These are phyloP conservation scores for Trinectes maculatus DNA, from an alignment of 2,113 vertebrate genomes.

Conservation along the genomic window DNA sequence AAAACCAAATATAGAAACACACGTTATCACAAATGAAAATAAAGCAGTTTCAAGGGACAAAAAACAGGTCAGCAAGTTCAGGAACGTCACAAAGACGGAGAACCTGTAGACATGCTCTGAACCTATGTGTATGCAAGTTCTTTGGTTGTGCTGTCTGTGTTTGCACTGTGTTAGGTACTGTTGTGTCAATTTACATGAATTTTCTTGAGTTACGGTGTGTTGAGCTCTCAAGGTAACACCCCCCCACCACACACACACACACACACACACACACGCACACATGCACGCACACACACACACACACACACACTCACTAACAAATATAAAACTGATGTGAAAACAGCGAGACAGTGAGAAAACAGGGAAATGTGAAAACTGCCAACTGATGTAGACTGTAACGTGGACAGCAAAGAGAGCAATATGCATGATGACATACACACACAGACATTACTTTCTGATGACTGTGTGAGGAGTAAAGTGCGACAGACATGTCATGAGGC, in stretches of 20 bases:
- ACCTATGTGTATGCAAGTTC: background rate
- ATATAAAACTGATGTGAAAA: background rate
- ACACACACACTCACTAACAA: background rate
- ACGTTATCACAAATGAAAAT: background rate
- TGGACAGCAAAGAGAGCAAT: background rate
- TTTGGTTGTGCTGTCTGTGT: background rate
- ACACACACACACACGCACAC: slow-evolving; percentile 3
- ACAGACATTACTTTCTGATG: slow-evolving; percentile 11
- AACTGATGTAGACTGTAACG: background rate
- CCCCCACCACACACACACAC: background rate
- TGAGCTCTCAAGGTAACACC: background rate
- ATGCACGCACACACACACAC: slow-evolving; percentile 4
- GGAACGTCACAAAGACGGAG: too few species aligned
- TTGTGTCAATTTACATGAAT: background rate
- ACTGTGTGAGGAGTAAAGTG: slow-evolving; percentile 3
- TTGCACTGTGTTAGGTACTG: background rate
- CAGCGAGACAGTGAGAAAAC: background rate
- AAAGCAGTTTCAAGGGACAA: too few species aligned
- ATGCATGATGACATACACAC: background rate
- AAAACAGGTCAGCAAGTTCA: too few species aligned
- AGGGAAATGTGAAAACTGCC: slow-evolving; percentile 12
- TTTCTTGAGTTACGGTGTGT: background rate
- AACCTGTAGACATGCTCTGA: too few species aligned
- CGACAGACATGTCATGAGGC: slow-evolving; percentile 45
- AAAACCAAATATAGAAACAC: background rate